A percentile compares a stretch with the other conserved stretches of the same genome.
Evolutionary conservation across 2,888 invertebrate species (phyloP).

Genomic region (Caenorhabditis macrosperma): DNA sequence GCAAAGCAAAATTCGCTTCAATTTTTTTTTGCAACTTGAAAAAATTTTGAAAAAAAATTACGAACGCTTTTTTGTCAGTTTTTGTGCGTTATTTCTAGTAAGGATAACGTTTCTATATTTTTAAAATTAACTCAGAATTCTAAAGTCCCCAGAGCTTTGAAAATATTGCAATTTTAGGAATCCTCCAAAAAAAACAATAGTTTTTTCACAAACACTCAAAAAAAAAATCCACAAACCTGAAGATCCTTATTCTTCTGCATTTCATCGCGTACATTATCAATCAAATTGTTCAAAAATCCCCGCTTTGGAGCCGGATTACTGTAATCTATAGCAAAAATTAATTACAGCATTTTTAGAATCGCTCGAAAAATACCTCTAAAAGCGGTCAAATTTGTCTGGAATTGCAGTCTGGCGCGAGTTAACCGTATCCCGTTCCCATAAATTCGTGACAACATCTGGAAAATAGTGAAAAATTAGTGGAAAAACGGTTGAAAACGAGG

Average conservation of each 20-base stretch:
- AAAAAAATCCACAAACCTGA: conserved; percentile 85
- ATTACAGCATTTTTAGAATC: not conserved
- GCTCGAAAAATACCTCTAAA: conserved; percentile 28
- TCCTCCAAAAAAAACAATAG: not conserved
- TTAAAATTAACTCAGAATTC: too few species aligned
- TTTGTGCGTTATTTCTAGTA: too few species aligned
- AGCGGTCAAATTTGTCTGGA: conserved; percentile 20
- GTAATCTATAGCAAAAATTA: conserved; percentile 51
- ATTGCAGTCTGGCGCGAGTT: conserved; percentile 21
- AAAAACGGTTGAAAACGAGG: not conserved
- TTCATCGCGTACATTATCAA: conserved; percentile 85
- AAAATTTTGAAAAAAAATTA: too few species aligned
- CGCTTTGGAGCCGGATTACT: conserved; percentile 60
- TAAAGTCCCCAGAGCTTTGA: too few species aligned
- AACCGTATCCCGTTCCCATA: conserved; percentile 35
- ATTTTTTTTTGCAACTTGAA: not conserved
- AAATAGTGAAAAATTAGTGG: not conserved
- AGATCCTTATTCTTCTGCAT: conserved; percentile 97
- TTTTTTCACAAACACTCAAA: not conserved
- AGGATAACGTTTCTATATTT: too few species aligned
- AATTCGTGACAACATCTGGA: conserved; percentile 51
- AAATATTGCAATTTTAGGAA: not conserved
- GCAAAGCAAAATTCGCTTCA: too few species aligned
- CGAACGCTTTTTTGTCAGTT: too few species aligned
- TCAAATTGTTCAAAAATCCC: conserved; percentile 74